phyloP scores from a whole-genome alignment of 1,140 invertebrate species.

The Conus betulinus region DNA sequence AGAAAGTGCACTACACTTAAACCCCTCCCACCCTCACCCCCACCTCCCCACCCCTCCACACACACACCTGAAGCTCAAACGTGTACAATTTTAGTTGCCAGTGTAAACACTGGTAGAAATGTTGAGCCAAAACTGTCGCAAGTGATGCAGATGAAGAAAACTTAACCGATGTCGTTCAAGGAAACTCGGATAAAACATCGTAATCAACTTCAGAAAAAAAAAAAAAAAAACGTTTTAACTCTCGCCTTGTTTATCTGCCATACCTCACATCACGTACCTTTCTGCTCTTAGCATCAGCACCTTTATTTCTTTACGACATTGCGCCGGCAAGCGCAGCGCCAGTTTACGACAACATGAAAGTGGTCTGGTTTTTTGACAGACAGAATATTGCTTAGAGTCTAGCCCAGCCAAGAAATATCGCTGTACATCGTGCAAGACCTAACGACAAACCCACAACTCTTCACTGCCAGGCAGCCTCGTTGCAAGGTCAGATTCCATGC shows the following conservation, averaged over 20 bases:
- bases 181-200: too few relatives aligned
- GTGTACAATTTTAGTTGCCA: too few relatives aligned
- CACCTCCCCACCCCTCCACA: too few relatives aligned
- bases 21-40: not conserved
- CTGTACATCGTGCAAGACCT: not conserved
- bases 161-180: too few relatives aligned
- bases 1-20: too few relatives aligned
- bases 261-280: not conserved
- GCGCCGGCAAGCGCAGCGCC: not conserved
- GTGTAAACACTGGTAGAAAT: too few relatives aligned
- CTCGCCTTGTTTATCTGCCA: not conserved
- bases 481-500: not conserved
- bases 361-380: not conserved
- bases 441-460: not conserved
- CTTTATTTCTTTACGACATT: constrained; percentile 13
- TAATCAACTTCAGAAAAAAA: too few relatives aligned
- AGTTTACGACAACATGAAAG: constrained; percentile 28
- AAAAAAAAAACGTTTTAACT: not conserved
- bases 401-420: not conserved
- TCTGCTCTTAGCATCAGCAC: not conserved
- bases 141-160: too few relatives aligned
- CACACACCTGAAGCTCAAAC: too few relatives aligned
- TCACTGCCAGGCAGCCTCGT: not conserved
- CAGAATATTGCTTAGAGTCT: not conserved
- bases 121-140: too few relatives aligned